These are phyloP conservation scores for Microtus ochrogaster DNA, from an alignment of 2,113 vertebrate species.

Conservation along the genomic window DNA sequence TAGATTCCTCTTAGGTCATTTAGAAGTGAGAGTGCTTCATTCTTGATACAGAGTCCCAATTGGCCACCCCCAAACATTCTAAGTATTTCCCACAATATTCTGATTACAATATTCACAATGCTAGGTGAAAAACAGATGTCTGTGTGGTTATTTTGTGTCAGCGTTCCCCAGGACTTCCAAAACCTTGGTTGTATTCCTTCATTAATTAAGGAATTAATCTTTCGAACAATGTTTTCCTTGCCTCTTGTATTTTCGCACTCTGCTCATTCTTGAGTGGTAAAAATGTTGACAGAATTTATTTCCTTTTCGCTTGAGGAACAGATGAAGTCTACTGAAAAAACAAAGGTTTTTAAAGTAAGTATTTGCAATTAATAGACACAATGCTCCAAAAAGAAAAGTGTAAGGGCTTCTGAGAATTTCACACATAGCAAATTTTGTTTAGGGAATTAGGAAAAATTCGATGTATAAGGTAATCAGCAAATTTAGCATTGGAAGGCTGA, in stretches of 20 bases:
- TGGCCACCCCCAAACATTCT: not conserved
- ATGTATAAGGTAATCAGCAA: not conserved
- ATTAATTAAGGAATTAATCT: conserved; percentile 50
- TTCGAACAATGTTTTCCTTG: not conserved
- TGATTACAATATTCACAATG: not conserved
- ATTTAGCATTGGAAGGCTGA: not conserved
- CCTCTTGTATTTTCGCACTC: not conserved
- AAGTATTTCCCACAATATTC: not conserved
- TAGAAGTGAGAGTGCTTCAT: conserved; percentile 57
- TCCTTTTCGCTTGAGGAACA: not conserved
- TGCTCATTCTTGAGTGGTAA: not conserved
- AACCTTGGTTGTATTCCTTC: not conserved
- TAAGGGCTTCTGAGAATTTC: not conserved
- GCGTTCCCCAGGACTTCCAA: not conserved
- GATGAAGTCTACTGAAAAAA: not conserved
- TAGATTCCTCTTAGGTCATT: conserved; percentile 54
- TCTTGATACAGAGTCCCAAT: not conserved
- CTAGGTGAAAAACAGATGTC: conserved; percentile 17
- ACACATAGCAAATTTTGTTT: not conserved
- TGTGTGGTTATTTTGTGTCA: conserved; percentile 4
- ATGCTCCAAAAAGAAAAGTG: not conserved
- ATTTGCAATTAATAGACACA: not conserved
- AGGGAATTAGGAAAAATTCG: not conserved
- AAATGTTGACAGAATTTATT: not conserved
- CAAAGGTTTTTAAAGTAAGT: conserved; percentile 29